Evolutionary conservation across 2,888 invertebrate genomes (phyloP).

Genomic region (Mamestra brassicae): DNA sequence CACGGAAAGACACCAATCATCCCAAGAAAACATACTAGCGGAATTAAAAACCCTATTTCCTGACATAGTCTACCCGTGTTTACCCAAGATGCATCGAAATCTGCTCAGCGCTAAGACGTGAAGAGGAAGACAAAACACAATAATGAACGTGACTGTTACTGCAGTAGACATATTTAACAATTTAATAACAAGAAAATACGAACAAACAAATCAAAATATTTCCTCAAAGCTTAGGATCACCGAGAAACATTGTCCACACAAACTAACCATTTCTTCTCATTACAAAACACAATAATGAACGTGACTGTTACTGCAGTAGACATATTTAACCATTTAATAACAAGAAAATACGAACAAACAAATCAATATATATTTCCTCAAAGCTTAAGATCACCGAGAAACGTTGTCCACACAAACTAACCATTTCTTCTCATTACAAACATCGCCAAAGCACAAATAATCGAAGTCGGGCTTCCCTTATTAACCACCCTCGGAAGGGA

Average conservation of each 20-base stretch:
- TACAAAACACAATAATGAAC: background rate
- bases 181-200: too few relatives aligned
- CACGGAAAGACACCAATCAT: too few relatives aligned
- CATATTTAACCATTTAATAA: too few relatives aligned
- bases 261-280: constrained; percentile 35
- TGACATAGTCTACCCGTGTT: too few relatives aligned
- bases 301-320: too few relatives aligned
- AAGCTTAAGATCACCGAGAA: background rate
- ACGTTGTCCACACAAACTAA: background rate
- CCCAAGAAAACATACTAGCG: too few relatives aligned
- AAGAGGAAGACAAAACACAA: background rate
- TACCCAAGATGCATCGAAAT: too few relatives aligned
- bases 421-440: constrained; percentile 41
- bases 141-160: too few relatives aligned
- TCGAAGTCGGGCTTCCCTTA: constrained; percentile 66
- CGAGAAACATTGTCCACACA: background rate
- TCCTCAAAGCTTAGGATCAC: background rate
- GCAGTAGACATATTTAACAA: too few relatives aligned
- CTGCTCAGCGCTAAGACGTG: too few relatives aligned
- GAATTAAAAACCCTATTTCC: too few relatives aligned
- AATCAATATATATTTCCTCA: background rate
- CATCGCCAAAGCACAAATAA: constrained; percentile 43
- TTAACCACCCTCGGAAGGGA: constrained; percentile 60
- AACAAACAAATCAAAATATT: background rate
- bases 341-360: background rate